phyloP scores from a whole-genome alignment of 1,140 invertebrate species.

The Bombus balteatus region DNA sequence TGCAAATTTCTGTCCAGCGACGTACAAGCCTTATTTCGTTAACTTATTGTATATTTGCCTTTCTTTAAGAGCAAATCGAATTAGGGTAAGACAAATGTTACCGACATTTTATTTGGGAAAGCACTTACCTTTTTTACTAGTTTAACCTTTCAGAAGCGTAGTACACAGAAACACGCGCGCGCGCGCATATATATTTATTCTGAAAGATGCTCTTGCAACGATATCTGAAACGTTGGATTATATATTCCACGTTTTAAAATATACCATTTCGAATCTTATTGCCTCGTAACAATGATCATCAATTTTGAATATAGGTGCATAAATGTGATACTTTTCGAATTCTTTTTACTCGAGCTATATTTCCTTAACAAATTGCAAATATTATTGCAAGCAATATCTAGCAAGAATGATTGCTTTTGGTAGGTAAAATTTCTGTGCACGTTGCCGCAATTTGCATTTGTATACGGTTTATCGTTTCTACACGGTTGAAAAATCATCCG shows the following conservation, averaged over 20 bases:
- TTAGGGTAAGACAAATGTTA: no score
- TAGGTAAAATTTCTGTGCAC: not conserved
- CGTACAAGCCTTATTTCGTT: not conserved
- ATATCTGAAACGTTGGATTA: no score
- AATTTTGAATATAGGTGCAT: no score
- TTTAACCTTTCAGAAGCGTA: not conserved
- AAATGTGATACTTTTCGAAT: no score
- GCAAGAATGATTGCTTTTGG: no score
- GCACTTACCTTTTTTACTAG: not conserved
- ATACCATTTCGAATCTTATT: no score
- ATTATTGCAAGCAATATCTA: no score
- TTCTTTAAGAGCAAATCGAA: not conserved
- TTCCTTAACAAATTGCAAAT: not conserved
- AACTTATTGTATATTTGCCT: not conserved
- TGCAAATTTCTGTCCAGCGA: not conserved
- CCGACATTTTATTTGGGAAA: not conserved
- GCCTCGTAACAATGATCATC: no score
- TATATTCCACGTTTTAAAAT: no score
- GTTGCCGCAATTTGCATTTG: not conserved
- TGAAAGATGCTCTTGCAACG: no score
- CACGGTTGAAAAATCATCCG: not conserved
- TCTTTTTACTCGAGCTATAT: not conserved
- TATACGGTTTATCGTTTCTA: not conserved
- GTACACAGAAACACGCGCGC: no score
- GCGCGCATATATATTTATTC: rapidly evolving